These are phyloP conservation scores for Oxyruncus cristatus DNA, from an alignment of 2,113 vertebrate species.

Conservation along the genomic window DNA sequence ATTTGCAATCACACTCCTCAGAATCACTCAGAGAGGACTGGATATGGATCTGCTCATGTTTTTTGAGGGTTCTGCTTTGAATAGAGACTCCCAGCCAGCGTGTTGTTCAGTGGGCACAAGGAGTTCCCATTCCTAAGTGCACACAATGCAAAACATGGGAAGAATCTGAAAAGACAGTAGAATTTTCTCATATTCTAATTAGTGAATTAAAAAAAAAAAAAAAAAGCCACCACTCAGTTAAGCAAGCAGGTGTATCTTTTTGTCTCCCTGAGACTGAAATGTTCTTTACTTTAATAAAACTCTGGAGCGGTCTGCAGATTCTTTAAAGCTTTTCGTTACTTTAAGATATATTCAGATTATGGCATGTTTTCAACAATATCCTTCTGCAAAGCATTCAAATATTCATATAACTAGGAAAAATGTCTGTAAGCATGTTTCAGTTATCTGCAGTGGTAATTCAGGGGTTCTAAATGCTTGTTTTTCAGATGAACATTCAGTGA, in stretches of 20 bases:
- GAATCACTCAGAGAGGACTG: background rate
- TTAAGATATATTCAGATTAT: background rate
- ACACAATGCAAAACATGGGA: background rate
- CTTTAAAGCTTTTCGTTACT: background rate
- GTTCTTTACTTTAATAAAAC: background rate
- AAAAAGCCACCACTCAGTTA: background rate
- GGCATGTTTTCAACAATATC: background rate
- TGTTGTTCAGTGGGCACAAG: fast-evolving
- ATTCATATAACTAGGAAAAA: background rate
- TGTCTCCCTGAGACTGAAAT: background rate
- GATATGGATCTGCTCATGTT: background rate
- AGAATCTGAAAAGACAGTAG: background rate
- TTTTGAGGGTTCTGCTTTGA: background rate
- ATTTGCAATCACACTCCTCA: background rate
- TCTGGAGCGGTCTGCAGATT: background rate
- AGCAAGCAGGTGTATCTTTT: background rate
- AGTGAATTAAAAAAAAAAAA: background rate
- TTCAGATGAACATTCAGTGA: background rate
- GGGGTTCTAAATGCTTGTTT: background rate
- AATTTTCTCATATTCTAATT: background rate
- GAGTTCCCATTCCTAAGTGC: background rate
- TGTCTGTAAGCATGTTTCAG: background rate
- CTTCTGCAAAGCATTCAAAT: background rate
- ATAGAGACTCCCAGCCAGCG: background rate
- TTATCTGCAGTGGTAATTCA: background rate